Evolutionary conservation across 2,113 vertebrate species (phyloP), one percentile per base, ranked within the genome.

Genomic region (Megaceryle torquata): DNA sequence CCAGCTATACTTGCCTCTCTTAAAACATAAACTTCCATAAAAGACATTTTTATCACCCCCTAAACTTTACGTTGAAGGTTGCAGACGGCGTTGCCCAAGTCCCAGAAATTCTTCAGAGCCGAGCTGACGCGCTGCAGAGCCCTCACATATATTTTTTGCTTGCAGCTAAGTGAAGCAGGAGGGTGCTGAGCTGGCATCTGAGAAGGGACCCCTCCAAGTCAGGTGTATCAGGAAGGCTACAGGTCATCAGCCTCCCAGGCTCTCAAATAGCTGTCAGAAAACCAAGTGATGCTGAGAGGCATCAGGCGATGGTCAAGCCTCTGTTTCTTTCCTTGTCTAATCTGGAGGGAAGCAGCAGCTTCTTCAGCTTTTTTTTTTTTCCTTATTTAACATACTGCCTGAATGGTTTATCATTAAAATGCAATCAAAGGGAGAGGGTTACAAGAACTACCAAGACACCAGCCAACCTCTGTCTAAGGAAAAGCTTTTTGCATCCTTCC

Each of bases 71-170:
- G 43, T 26, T 57, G 39, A 63, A 53, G 56, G 57, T 33, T 31
- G 46, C 24, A 76, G 54, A 28, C 0, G 0, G 29, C 7, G 9
- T 28, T 69, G 44, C 33, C 33, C 44, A 59, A 46, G 28, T 5
- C 20, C 22, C 59, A 72, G 64, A 43, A 87, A 61, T 43, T 60
- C 41, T 51, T 61, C 48, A 35, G 1, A 2, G 53, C 50, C 69
- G 60, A 63, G 31, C 8, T 67, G 41, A 28, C 0, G 10, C 0
- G 1, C 77, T 70, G 46, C 74, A 65, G 69, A 65, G 82, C 74
- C 65, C 26, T 57, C 64, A 70, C 19, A n/a, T 2, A 5, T 5
- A 21, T 4, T 9, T 77, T 77, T 51, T 44, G 37, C 12, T 44
- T 6, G 7, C 44, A 81, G 59, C 33, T 39, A 74, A 50, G 59